Evolutionary conservation across 2,888 invertebrate genomes (phyloP).

Genomic region (Podabrus alpinus): DNA sequence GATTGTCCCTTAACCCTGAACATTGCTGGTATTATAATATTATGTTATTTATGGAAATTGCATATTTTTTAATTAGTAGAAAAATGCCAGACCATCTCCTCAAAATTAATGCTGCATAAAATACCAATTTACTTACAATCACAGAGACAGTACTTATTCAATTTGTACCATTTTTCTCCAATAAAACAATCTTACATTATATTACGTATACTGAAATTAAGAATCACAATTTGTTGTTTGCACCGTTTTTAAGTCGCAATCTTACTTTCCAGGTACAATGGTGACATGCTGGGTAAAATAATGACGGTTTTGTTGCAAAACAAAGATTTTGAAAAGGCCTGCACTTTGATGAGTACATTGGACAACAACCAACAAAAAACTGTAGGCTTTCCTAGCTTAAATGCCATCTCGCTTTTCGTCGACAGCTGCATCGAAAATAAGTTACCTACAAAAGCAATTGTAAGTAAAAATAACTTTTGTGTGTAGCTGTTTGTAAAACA

Average conservation of each 20-base stretch:
- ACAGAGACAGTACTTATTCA: too few species aligned
- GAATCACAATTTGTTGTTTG: too few species aligned
- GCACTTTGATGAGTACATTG: conserved; percentile 59
- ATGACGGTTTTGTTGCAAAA: conserved; percentile 55
- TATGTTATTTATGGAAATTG: too few species aligned
- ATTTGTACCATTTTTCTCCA: too few species aligned
- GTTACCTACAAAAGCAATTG: conserved; percentile 59
- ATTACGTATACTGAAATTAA: too few species aligned
- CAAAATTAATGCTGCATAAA: too few species aligned
- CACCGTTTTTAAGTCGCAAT: neutral
- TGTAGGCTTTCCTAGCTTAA: conserved; percentile 61
- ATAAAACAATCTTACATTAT: too few species aligned
- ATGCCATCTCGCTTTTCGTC: conserved; percentile 58
- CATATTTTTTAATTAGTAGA: too few species aligned
- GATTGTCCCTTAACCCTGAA: too few species aligned
- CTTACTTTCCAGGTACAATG: conserved; percentile 58
- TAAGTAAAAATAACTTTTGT: conserved; percentile 44
- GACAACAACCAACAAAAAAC: conserved; percentile 58
- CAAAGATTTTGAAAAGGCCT: conserved; percentile 60
- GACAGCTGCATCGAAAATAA: conserved; percentile 61
- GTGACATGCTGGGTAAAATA: conserved; percentile 65
- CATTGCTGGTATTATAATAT: too few species aligned
- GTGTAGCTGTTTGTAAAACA: conserved; percentile 6
- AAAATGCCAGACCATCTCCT: too few species aligned
- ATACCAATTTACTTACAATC: too few species aligned